Conservation (phyloP, 2,113 vertebrate species). For the Crotalus viridis region DNA sequence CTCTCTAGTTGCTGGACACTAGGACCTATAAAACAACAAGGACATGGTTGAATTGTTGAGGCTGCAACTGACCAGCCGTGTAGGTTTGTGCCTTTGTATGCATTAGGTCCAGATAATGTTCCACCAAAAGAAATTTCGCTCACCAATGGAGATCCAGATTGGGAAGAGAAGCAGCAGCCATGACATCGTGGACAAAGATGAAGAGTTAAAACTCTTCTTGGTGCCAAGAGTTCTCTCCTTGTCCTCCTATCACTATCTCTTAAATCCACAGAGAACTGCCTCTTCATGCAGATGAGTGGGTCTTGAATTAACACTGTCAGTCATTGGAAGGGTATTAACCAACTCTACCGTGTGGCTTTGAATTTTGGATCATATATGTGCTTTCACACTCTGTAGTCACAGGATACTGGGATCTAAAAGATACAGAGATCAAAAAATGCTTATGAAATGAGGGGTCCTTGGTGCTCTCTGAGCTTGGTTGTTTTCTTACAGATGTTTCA, state of each 20-base stretch:
- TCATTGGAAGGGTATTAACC: too few relatives aligned
- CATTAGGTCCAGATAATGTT: background rate
- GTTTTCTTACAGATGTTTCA: too few relatives aligned
- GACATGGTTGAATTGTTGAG: background rate
- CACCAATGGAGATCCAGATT: background rate
- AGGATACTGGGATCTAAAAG: too few relatives aligned
- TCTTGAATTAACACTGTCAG: background rate
- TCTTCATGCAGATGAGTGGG: background rate
- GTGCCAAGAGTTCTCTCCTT: background rate
- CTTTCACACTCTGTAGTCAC: too few relatives aligned
- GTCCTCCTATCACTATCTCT: background rate
- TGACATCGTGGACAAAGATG: background rate
- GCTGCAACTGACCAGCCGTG: background rate
- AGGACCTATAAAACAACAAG: background rate
- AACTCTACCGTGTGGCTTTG: too few relatives aligned
- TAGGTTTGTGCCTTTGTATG: background rate
- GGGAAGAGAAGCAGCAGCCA: background rate
- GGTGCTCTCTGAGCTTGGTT: too few relatives aligned
- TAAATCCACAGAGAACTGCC: background rate
- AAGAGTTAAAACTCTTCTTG: background rate
- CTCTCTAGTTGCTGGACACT: slow-evolving; percentile 27
- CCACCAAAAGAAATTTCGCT: too few relatives aligned
- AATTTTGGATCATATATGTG: too few relatives aligned
- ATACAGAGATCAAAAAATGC: too few relatives aligned
- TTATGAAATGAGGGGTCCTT: too few relatives aligned